Base-by-base conservation (phyloP, 2,888 invertebrate genomes). In the Leptinotarsa juncta region DNA sequence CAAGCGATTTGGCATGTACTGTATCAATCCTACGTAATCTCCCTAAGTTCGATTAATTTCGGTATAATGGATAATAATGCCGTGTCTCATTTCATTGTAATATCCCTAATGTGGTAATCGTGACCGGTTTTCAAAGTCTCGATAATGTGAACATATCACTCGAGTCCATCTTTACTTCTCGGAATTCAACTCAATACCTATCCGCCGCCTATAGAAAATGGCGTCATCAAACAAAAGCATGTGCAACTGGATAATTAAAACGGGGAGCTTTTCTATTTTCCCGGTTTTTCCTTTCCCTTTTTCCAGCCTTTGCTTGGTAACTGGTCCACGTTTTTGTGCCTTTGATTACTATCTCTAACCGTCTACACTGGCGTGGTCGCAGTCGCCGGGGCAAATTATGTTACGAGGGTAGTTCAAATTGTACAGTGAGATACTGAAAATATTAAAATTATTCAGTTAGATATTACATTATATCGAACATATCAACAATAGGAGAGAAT, bases 221-320 rank as follows among this genome's bases (percentile, higher is more conserved):
- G 84, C 85, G 83, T 83, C 83, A 83, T 84, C 83, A 83, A 82
- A 85, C 85, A 85, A 85, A 84, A 84, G 85, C 84, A 84, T 84
- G 85, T 84, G 83, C 83, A 83, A 83, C 80, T 79, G 81, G 84
- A 86, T 86, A 85, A 86, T 86, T 86, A 86, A 86, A 86, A 84
- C 83, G 85, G 83, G 83, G 78, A 72, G 81, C 79, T 76, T 78
- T 80, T 79, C 76, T 76, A 74, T 74, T 75, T 78, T 72, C 69
- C 32, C 73, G 66, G 70, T 70, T 73, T 67, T 72, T 71, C 65
- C 70, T 72, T 70, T 67, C 71, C 32, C 67, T 60, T 70, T 55
- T 67, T 67, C 62, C 65, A 66, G 62, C 57, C 66, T 50, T 53
- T 48, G 62, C 71, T 71, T 65, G 50, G 72, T 69, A 49, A 66